phyloP scores from a whole-genome alignment of 1,140 invertebrate genomes.

The Apis cerana region DNA sequence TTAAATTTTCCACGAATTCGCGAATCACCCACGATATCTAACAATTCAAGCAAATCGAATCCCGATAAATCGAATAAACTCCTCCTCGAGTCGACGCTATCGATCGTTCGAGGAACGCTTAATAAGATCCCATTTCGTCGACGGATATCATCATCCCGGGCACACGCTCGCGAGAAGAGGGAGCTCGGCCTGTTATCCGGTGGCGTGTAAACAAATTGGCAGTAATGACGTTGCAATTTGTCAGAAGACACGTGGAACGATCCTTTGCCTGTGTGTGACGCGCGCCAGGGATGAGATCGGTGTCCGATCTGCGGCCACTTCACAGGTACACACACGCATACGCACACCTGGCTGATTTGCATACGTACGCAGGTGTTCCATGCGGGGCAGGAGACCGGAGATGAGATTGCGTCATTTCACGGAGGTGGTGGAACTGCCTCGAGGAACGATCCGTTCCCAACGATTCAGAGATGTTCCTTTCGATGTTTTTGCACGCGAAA shows the following conservation, averaged over 20 bases:
- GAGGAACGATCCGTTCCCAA: slow-evolving; percentile 34
- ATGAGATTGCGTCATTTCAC: slow-evolving; percentile 45
- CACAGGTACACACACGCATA: too few species aligned
- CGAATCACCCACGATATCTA: too few species aligned
- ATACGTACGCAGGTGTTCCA: slow-evolving; percentile 46
- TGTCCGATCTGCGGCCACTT: slow-evolving; percentile 38
- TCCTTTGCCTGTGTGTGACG: slow-evolving; percentile 9
- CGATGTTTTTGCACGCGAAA: too few species aligned
- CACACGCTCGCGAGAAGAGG: neutral
- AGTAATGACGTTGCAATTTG: slow-evolving; percentile 79
- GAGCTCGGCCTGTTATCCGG: slow-evolving; percentile 67
- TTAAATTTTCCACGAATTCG: too few species aligned
- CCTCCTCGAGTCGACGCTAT: too few species aligned
- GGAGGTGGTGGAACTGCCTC: neutral
- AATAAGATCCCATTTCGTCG: neutral
- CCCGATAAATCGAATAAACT: too few species aligned
- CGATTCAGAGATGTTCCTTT: too few species aligned
- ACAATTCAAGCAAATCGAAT: too few species aligned
- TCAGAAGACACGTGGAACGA: slow-evolving; percentile 65
- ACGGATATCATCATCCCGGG: too few species aligned
- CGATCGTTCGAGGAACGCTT: neutral
- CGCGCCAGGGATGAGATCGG: slow-evolving; percentile 50
- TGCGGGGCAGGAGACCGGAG: neutral
- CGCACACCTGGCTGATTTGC: slow-evolving; percentile 52
- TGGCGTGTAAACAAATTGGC: slow-evolving; percentile 78